Base-by-base conservation (phyloP, 2,113 vertebrate species). In the Eptesicus fuscus region DNA sequence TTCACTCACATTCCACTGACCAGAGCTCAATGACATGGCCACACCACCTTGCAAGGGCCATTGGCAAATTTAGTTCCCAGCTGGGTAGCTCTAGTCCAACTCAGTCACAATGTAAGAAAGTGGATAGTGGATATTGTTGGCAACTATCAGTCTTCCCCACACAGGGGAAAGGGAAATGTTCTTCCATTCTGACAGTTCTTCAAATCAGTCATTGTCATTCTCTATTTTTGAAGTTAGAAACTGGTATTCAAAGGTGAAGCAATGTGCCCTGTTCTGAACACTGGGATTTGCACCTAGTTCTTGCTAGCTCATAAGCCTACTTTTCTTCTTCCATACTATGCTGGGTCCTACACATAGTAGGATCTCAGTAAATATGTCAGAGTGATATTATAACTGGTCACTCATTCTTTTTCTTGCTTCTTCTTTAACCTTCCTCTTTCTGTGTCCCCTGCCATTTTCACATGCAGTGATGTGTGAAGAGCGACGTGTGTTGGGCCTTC, bases 221-320 rank as follows among this genome's bases (percentile, higher is more conserved):
- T 0, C 42, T 44, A 7, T 49, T 78, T 90, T 44, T 71, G 32
- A 94, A 37, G 44, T 32, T 71, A 77, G 51, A 88, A 70, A 88
- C 3, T 56, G 51, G 28, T 78, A 93, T 74, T 96, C 74, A 85
- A 76, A 95, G 47, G 30, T 20, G 25, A 32, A 86, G 65, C 83
- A 71, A 90, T 71, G 88, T 83, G 28, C 20, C 69, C 37, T 44
- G 78, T 2, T 76, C 10, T 79, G 30, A 90, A 74, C 91, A 82
- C 37, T 42, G 63, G 18, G 0, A 0, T 63, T 49, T 74, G 30
- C 12, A n/a, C 28, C 16, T 63, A 71, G 5, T 53, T 77, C 42
- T 83, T 71, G 25, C 51, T 71, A 56, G 61, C 30, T 63, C 12
- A 37, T 44, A 70, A 87, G 49, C 30, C 14, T 7, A 40, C 23